Base-by-base conservation (phyloP, 2,888 invertebrate species). In the Meteorus colon region DNA sequence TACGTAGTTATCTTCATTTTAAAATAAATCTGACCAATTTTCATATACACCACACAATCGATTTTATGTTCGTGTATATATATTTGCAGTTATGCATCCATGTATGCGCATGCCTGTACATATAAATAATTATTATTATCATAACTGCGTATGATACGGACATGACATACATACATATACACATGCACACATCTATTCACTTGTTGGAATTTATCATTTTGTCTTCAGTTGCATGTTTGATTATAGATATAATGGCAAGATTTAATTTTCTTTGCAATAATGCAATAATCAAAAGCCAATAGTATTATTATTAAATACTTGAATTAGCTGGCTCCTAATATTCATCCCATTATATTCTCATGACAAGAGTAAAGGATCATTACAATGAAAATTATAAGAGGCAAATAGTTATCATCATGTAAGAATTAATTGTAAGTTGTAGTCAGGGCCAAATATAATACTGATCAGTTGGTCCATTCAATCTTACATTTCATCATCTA, bases 301-400 rank as follows among this genome's bases (percentile, higher is more conserved):
- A 24, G 24, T 24, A 24, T 24, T 1, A 24, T 24, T 24, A 24
- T 24, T 24, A 24, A 24, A 24, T 24, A 24, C 1, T 24, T 24
- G 0, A 24, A 24, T 24, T 24, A 34, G 34, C 34, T 34, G 8
- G 2, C 2, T 34, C 2, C 5, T 34, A 2, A 34, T 34, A 34
- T 34, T 34, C 34, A 8, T 34, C 8, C 8, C 34, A 34, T 34
- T 2, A 34, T 34, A 41, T 0, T 12, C 8, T 8, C 34, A 34
- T 8, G 0, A 8, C 8, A 8, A 81, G 75, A 81, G 72, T 19
- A 4, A n/a, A 16, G 10, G 37, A 34, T n/a, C n/a, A 5, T 12
- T 34, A 66, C 5, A 10, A 66, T 45, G 34, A 66, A 41, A 45
- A 34, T 31, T 19, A 0, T 16, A 16, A 0, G 8, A 66, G 14